phyloP scores from a whole-genome alignment of 2,888 invertebrate genomes.

The Amorpha juglandis region DNA sequence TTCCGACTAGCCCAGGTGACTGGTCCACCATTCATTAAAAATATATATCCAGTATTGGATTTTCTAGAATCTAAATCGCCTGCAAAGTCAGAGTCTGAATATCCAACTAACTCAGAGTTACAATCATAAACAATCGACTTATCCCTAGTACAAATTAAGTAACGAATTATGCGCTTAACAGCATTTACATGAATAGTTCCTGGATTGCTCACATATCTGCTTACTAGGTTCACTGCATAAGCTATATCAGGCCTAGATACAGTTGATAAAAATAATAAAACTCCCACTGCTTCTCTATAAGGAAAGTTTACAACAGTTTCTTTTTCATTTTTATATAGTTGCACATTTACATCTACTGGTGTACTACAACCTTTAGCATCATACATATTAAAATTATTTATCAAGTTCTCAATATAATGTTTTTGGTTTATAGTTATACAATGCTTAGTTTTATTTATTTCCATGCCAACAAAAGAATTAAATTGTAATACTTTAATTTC shows the following conservation, averaged over 20 bases:
- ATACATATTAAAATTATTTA: constrained; percentile 41
- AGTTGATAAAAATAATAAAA: constrained; percentile 37
- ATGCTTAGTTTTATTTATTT: constrained; percentile 35
- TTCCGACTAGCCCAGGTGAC: constrained; percentile 40
- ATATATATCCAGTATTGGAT: constrained; percentile 44
- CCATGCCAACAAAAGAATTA: constrained; percentile 41
- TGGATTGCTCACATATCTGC: constrained; percentile 31
- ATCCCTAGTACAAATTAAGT: constrained; percentile 39
- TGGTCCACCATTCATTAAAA: constrained; percentile 42
- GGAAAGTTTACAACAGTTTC: constrained; percentile 31
- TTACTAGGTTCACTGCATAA: constrained; percentile 36
- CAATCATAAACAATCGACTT: constrained; percentile 38
- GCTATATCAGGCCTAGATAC: constrained; percentile 37
- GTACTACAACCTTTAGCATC: constrained; percentile 34
- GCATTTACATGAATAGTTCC: constrained; percentile 35
- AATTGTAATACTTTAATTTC: constrained; percentile 39
- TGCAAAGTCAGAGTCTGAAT: constrained; percentile 43
- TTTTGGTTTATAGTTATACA: constrained; percentile 37
- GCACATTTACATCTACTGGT: constrained; percentile 34
- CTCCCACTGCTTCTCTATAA: constrained; percentile 38
- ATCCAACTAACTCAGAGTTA: constrained; percentile 34
- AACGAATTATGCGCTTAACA: constrained; percentile 40
- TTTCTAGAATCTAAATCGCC: constrained; percentile 42
- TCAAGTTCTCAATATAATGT: constrained; percentile 36
- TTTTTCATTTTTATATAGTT: constrained; percentile 30